Conservation (phyloP, 2,797 vertebrate species). For the Kryptolebias ocellatus region DNA sequence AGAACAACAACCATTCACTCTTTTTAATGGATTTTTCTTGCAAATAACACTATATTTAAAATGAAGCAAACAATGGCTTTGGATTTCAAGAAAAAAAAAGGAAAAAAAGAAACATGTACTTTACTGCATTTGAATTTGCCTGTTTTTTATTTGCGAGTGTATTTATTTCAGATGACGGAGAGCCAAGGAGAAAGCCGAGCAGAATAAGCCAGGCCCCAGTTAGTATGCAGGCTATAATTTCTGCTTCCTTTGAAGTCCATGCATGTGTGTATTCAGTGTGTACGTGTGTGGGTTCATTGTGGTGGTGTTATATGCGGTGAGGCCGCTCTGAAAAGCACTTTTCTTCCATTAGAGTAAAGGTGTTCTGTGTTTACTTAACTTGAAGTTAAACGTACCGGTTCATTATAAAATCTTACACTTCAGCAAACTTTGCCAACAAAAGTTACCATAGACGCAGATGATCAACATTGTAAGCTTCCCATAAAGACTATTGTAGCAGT, state of each 20-base stretch:
- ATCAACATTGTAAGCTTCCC: slow-evolving; percentile 3
- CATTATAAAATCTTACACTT: no score
- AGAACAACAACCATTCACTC: slow-evolving; percentile 21
- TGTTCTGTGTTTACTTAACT: slow-evolving; percentile 13
- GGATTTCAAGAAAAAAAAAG: background rate
- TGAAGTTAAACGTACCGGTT: background rate
- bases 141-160: slow-evolving; percentile 78
- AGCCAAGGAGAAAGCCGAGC: slow-evolving; percentile 65
- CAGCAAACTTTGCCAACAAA: no score
- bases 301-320: slow-evolving; percentile 40
- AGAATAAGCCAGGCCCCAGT: slow-evolving; percentile 77
- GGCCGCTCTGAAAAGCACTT: slow-evolving; percentile 43
- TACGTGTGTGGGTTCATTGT: slow-evolving; percentile 52
- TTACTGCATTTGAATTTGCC: slow-evolving; percentile 70
- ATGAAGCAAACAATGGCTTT: slow-evolving; percentile 57
- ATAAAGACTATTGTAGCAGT: slow-evolving; percentile 7
- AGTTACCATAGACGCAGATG: no score
- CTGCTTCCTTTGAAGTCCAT: slow-evolving; percentile 75
- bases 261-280: slow-evolving; percentile 47
- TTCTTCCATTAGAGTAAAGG: slow-evolving; percentile 26
- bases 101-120: background rate
- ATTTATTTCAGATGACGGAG: slow-evolving; percentile 77
- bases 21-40: background rate
- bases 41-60: slow-evolving; percentile 27
- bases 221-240: slow-evolving; percentile 82